Conservation (phyloP, 2,113 vertebrate genomes). For the Phasianus colchicus region DNA sequence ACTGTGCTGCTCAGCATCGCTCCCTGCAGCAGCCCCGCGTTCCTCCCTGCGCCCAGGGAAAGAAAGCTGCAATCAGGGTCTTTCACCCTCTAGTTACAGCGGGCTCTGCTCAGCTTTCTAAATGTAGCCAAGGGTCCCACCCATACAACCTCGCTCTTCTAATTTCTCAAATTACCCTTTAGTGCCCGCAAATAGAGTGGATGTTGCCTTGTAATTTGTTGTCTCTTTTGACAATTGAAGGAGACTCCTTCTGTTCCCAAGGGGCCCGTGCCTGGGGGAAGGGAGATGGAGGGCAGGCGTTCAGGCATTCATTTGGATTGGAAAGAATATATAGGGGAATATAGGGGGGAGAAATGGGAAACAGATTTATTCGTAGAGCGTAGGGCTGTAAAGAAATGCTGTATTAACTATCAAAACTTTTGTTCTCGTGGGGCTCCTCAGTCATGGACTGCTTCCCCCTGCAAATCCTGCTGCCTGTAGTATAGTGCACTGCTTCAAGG, state of each 20-base stretch:
- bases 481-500: background rate
- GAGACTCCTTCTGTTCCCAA: conserved; percentile 52
- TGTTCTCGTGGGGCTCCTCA: background rate
- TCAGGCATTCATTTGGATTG: background rate
- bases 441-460: background rate
- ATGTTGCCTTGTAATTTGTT: conserved; percentile 84
- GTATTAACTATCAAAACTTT: background rate
- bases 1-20: background rate
- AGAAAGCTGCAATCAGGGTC: conserved; percentile 62
- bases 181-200: conserved; percentile 74
- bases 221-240: conserved; percentile 67
- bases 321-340: background rate
- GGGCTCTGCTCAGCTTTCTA: conserved; percentile 75
- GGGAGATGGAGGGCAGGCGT: background rate
- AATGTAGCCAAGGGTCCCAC: conserved; percentile 67
- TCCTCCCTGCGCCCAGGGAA: background rate
- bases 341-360: background rate
- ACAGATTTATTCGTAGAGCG: background rate
- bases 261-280: conserved; percentile 13
- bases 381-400: background rate
- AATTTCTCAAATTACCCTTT: conserved; percentile 76
- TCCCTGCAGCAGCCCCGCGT: background rate
- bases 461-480: background rate
- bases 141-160: conserved; percentile 63
- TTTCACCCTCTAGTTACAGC: conserved; percentile 74